Conservation (phyloP, 2,888 invertebrate genomes). For the Gryllus longicercus region DNA sequence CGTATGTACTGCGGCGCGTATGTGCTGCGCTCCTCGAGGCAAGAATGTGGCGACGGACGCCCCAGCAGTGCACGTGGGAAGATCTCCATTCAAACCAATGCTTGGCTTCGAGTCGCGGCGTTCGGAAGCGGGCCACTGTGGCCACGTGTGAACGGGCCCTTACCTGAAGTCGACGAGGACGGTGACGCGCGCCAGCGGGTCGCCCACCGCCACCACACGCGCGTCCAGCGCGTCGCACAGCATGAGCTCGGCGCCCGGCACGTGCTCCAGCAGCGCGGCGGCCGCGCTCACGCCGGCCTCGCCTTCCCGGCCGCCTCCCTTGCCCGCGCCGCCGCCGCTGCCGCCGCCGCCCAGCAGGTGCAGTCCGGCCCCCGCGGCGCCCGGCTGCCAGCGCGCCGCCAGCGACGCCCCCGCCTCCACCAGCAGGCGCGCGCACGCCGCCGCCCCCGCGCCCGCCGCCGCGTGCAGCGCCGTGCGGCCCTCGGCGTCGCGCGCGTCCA, state of each 20-base stretch:
- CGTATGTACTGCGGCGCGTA: too few relatives aligned
- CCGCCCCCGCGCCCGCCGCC: neutral
- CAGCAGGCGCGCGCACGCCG: neutral
- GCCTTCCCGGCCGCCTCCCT: neutral
- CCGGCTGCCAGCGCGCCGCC: neutral
- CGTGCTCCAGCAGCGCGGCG: neutral
- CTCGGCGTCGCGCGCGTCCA: neutral
- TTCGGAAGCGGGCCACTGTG: too few relatives aligned
- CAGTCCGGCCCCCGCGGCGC: neutral
- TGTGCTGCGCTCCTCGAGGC: too few relatives aligned
- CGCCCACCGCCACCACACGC: neutral
- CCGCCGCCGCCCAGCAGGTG: neutral
- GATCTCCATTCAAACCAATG: too few relatives aligned
- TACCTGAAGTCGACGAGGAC: neutral
- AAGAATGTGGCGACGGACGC: too few relatives aligned
- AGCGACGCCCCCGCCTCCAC: neutral
- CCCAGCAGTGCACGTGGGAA: too few relatives aligned
- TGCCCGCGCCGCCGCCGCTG: neutral
- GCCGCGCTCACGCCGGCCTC: neutral
- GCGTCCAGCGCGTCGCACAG: neutral
- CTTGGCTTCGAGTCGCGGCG: too few relatives aligned
- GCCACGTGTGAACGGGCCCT: neutral
- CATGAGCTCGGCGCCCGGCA: neutral
- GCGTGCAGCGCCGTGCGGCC: neutral
- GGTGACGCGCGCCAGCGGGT: neutral